A percentile compares a stretch with the other conserved stretches of the same genome.
Conservation (phyloP, 1,140 invertebrate genomes). For the Sitobion miscanthi region DNA sequence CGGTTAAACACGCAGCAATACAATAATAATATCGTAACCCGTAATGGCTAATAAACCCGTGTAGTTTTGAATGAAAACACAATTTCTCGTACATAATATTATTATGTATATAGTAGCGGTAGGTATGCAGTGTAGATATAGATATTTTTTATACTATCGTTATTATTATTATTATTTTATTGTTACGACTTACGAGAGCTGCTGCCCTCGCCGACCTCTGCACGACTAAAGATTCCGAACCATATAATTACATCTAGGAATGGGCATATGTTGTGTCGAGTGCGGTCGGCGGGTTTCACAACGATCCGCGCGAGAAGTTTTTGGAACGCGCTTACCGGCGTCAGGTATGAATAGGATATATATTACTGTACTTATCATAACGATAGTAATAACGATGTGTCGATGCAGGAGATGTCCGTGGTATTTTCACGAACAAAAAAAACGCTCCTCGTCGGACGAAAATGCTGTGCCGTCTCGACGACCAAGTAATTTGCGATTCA, state of each 20-base stretch:
- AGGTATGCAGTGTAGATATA: background rate
- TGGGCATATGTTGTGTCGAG: background rate
- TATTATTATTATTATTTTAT: background rate
- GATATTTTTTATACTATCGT: background rate
- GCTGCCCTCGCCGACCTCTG: background rate
- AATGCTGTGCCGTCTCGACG: too few relatives aligned
- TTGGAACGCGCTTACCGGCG: background rate
- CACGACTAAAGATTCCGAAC: background rate
- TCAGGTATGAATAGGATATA: too few relatives aligned
- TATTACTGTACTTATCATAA: background rate
- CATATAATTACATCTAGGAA: conserved; percentile 27
- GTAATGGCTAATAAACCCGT: background rate
- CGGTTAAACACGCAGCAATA: background rate
- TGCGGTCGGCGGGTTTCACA: background rate
- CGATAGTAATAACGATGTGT: too few relatives aligned
- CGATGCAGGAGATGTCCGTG: too few relatives aligned
- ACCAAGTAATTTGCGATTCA: too few relatives aligned
- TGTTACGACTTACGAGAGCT: background rate
- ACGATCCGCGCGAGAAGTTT: background rate
- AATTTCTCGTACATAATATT: background rate
- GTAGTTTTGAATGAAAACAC: background rate
- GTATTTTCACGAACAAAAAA: too few relatives aligned
- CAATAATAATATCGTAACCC: background rate
- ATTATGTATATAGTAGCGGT: background rate
- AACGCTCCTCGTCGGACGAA: too few relatives aligned